Evolutionary conservation across 2,797 vertebrate species (phyloP).

Genomic region (Enteromius afrohamiltoni): DNA sequence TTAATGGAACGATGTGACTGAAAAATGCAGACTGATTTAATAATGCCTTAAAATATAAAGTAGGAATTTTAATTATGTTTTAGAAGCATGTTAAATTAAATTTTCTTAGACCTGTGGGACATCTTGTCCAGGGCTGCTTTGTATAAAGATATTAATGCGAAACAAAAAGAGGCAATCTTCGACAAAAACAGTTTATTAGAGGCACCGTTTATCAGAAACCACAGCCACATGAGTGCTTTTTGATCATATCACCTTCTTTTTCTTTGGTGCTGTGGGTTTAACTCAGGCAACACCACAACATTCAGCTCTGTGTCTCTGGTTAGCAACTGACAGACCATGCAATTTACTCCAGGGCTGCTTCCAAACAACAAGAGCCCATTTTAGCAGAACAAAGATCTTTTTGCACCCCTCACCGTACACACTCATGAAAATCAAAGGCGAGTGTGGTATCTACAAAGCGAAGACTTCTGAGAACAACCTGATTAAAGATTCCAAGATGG

Average conservation of each 20-base stretch:
- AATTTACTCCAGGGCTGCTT: constrained; percentile 48
- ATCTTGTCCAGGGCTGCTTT: constrained; percentile 13
- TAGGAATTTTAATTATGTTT: constrained; percentile 41
- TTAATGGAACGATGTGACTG: constrained; percentile 30
- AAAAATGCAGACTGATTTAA: constrained; percentile 44
- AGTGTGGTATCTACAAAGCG: constrained; percentile 50
- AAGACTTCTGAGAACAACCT: constrained; percentile 57
- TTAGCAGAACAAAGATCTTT: constrained; percentile 47
- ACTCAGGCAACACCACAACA: constrained; percentile 27
- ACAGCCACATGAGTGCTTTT: constrained; percentile 39
- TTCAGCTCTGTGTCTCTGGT: constrained; percentile 28
- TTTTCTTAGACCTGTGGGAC: constrained; percentile 21
- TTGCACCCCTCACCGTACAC: constrained; percentile 26
- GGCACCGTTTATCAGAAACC: constrained; percentile 28
- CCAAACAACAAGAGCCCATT: constrained; percentile 44
- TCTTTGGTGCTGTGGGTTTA: constrained; percentile 16
- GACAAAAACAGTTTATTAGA: neutral
- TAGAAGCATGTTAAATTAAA: constrained; percentile 27
- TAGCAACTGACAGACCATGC: constrained; percentile 44
- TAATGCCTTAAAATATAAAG: constrained; percentile 41
- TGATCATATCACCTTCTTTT: constrained; percentile 50
- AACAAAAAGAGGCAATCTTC: constrained; percentile 2
- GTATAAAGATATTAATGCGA: neutral
- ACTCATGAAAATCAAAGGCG: constrained; percentile 47
- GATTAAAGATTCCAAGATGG: constrained; percentile 52